Conservation (phyloP, 2,888 invertebrate genomes). For the Globia sparganii region DNA sequence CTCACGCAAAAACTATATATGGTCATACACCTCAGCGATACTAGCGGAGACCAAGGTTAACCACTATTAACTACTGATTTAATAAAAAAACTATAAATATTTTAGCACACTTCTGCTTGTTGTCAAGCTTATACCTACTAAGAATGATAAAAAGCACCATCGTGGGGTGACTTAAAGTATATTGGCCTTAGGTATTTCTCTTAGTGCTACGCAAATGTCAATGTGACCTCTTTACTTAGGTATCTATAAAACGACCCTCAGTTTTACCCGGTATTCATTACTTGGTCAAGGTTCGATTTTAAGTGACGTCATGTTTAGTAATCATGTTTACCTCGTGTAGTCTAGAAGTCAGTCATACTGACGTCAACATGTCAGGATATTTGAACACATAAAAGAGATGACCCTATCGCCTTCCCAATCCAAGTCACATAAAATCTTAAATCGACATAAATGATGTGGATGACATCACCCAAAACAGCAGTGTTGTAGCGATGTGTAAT, state of each 20-base stretch:
- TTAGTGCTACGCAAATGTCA: conserved; percentile 41
- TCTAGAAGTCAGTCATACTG: conserved; percentile 36
- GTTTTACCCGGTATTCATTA: conserved; percentile 53
- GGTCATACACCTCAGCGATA: conserved; percentile 78
- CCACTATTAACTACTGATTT: conserved; percentile 62
- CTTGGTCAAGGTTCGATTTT: conserved; percentile 68
- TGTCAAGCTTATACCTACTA: conserved; percentile 25
- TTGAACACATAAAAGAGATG: conserved; percentile 25
- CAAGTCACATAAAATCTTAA: conserved; percentile 36
- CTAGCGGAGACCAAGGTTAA: conserved; percentile 77
- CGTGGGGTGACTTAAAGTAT: background rate
- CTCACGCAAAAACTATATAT: conserved; percentile 76
- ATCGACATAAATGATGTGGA: conserved; percentile 62
- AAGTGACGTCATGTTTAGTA: conserved; percentile 53
- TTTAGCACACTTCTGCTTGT: conserved; percentile 29
- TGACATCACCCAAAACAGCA: conserved; percentile 76
- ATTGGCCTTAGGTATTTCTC: conserved; percentile 1
- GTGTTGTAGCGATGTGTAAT: conserved; percentile 78
- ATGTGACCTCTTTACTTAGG: conserved; percentile 39
- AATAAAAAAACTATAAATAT: conserved; percentile 46
- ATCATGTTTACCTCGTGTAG: conserved; percentile 59
- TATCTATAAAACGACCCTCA: conserved; percentile 43
- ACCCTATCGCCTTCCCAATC: conserved; percentile 7
- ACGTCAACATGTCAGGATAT: conserved; percentile 27
- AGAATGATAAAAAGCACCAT: conserved; percentile 2